Conservation (phyloP, 37 sponge, comb jelly and placozoan genomes). For the Eunapius fragilis region DNA sequence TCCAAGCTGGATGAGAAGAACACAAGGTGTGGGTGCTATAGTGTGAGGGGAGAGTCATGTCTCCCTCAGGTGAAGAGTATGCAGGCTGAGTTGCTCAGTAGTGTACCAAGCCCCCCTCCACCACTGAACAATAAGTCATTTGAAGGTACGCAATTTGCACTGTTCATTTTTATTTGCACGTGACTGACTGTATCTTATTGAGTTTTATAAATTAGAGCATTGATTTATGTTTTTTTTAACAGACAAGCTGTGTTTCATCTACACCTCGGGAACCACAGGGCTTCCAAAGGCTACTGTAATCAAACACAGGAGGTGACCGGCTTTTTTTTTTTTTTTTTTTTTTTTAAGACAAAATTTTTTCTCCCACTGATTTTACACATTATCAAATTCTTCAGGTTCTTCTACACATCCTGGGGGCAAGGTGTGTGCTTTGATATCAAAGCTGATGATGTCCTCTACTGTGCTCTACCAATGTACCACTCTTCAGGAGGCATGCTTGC, state of each 20-base stretch:
- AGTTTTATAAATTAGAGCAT: no score
- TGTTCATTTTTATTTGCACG: background rate
- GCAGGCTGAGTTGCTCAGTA: background rate
- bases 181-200: background rate
- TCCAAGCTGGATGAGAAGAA: slow-evolving; percentile 1
- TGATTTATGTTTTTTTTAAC: background rate
- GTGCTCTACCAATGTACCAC: slow-evolving; percentile 83
- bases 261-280: slow-evolving; percentile 91
- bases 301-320: background rate
- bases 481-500: slow-evolving; percentile 66
- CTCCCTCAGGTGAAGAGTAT: background rate
- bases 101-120: background rate
- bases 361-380: background rate
- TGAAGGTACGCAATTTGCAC: background rate
- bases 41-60: background rate
- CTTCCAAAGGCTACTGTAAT: slow-evolving; percentile 71
- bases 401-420: background rate
- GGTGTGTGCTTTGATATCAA: slow-evolving; percentile 9
- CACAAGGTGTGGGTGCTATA: background rate
- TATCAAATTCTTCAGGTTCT: slow-evolving; percentile 13
- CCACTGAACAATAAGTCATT: background rate
- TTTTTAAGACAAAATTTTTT: no score
- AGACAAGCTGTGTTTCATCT: slow-evolving; percentile 73
- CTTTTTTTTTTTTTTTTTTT: background rate
- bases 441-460: slow-evolving; percentile 68